Percentiles rank a stretch among this genome's conserved stretches.
Evolutionary conservation across 2,797 vertebrate species (phyloP).

Genomic region (Channallabes apus): DNA sequence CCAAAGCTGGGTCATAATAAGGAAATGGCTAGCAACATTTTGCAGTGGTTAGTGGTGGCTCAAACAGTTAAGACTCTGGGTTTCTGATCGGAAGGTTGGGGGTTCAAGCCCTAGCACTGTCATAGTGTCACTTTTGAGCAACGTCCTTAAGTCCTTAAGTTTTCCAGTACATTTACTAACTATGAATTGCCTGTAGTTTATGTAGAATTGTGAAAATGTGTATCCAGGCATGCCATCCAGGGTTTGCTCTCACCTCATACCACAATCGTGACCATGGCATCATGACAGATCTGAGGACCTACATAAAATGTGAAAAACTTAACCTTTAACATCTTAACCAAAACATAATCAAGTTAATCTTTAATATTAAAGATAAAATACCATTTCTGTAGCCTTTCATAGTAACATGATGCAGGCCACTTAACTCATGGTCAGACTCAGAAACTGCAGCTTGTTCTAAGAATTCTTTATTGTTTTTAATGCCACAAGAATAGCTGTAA

Average conservation of each 20-base stretch:
- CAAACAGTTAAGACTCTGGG: no score
- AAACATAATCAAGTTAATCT: neutral
- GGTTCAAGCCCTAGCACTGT: no score
- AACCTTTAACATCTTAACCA: no score
- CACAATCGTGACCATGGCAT: neutral
- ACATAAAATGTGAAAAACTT: neutral
- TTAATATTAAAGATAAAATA: neutral
- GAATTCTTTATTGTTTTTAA: constrained; percentile 8
- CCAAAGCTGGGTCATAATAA: no score
- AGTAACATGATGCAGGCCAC: constrained; percentile 6
- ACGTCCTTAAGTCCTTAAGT: neutral
- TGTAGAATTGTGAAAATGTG: neutral
- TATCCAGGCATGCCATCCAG: neutral
- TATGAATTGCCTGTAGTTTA: neutral
- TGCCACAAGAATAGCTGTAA: neutral
- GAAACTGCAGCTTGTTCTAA: neutral
- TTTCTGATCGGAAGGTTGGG: no score
- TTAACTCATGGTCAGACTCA: neutral
- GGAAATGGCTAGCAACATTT: no score
- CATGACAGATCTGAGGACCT: neutral
- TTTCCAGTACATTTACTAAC: neutral
- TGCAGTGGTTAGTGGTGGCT: no score
- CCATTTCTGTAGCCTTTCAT: neutral
- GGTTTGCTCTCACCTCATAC: neutral
- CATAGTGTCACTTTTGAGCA: no score